Evolutionary conservation across 2,113 vertebrate genomes (phyloP).

Genomic region (Albula glossodonta): DNA sequence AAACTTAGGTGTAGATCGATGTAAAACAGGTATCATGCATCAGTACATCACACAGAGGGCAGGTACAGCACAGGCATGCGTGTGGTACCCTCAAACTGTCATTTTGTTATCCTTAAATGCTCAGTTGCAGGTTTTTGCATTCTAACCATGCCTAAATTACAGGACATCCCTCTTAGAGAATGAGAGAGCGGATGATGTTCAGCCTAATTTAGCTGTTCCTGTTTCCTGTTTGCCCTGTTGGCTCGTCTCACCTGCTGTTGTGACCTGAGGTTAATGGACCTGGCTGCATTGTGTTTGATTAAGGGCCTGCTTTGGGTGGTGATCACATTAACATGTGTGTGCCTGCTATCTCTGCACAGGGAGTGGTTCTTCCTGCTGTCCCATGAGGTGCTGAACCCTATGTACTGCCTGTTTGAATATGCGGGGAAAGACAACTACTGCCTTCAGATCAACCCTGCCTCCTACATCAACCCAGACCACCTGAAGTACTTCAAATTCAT

Average conservation of each 20-base stretch:
- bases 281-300: constrained; percentile 14
- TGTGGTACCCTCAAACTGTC: too few species aligned
- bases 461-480: constrained; percentile 97
- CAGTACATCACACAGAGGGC: too few species aligned
- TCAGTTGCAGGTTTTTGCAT: too few species aligned
- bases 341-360: constrained; percentile 67
- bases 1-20: too few species aligned
- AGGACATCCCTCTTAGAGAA: too few species aligned
- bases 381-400: constrained; percentile 97
- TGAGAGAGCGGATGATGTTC: too few species aligned
- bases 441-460: constrained; percentile 97
- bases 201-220: too few species aligned
- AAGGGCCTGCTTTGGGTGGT: not conserved
- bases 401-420: constrained; percentile 99
- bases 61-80: too few species aligned
- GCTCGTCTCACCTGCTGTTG: not conserved
- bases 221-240: not conserved
- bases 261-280: not conserved
- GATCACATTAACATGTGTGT: not conserved
- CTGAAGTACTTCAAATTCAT: constrained; percentile 98
- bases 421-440: constrained; percentile 99
- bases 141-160: too few species aligned
- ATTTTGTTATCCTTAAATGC: too few species aligned
- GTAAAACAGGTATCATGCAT: too few species aligned
- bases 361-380: constrained; percentile 99